phyloP scores from a whole-genome alignment of 2,888 invertebrate genomes.

The Troides oblongomaculatus region DNA sequence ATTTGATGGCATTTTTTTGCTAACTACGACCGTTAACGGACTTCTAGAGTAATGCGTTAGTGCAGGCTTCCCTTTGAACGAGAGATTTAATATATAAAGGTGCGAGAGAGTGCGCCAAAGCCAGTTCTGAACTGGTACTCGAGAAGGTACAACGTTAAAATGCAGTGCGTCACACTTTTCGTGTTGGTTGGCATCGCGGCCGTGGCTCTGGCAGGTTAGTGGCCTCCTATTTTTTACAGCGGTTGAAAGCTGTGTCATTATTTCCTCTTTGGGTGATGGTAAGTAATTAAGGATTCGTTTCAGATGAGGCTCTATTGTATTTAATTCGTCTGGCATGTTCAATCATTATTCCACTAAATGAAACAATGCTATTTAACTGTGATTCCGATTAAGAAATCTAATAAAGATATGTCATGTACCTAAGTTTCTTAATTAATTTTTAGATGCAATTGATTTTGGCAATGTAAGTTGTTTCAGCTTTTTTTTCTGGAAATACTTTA shows the following conservation, averaged over 20 bases:
- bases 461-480: background rate
- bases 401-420: too few relatives aligned
- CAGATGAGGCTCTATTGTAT: slow-evolving; percentile 30
- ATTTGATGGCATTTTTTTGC: slow-evolving; percentile 54
- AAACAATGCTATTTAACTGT: slow-evolving; percentile 7
- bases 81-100: slow-evolving; percentile 53
- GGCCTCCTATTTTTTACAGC: slow-evolving; percentile 65
- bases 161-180: slow-evolving; percentile 61
- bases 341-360: slow-evolving; percentile 7
- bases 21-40: slow-evolving; percentile 57
- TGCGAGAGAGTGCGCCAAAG: slow-evolving; percentile 47
- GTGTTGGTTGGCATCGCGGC: slow-evolving; percentile 60
- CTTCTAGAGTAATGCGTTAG: slow-evolving; percentile 50
- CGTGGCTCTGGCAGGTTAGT: slow-evolving; percentile 74
- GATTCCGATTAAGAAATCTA: slow-evolving; percentile 1
- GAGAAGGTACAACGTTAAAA: slow-evolving; percentile 53
- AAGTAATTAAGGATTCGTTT: slow-evolving; percentile 48
- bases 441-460: too few relatives aligned
- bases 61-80: slow-evolving; percentile 45
- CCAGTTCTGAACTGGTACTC: slow-evolving; percentile 60
- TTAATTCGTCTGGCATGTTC: slow-evolving; percentile 12
- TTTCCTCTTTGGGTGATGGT: slow-evolving; percentile 47
- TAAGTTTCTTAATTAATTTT: background rate
- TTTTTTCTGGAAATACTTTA: background rate
- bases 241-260: slow-evolving; percentile 38